Base-by-base conservation (phyloP, 1,140 invertebrate genomes). In the Oedothorax gibbosus region DNA sequence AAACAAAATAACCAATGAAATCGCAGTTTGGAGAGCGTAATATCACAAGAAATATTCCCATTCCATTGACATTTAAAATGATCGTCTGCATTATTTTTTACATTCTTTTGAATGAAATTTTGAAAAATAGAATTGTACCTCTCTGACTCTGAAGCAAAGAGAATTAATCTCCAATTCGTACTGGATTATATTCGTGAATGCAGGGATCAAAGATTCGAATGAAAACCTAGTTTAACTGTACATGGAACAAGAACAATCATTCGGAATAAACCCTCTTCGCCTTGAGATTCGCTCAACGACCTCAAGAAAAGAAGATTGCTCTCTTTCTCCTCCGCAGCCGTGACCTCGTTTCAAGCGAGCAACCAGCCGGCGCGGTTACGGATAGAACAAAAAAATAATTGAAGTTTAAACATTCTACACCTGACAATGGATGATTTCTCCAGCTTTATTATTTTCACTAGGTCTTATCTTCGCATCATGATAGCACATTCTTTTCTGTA, bases 221-320 rank as follows among this genome's bases (percentile, higher is more conserved):
- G 50, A 66, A 79, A 79, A 15, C 76, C 68, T 79, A 79, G 65
- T 79, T 79, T 79, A 56, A 79, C 62, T 65, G n/a, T 49, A 49
- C 65, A 75, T 18, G 12, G 54, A 75, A 75, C 21, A 82, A 82
- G 53, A 82, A 82, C 69, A 69, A 73, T 35, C 35, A 35, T 35
- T 35, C 35, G 35, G 35, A 35, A 35, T 56, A 82, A 72, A 72
- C 68, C 57, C 69, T 57, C 49, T 21, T 82, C 20, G 80, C 80
- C 80, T 82, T 82, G 80, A 82, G 80, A 82, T 72, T 73, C 80
- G 80, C 80, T 73, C 80, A 82, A 73, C 80, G 80, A 82, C 80
- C 80, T 82, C 57, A 73, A 68, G 35, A 35, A 35, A 35, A 35
- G 35, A 35, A 14, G 64, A 21, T 57, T 82, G 80, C 80, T 82